A percentile compares a stretch with the other conserved stretches of the same genome.
phyloP scores from a whole-genome alignment of 2,797 vertebrate species.

The Scolopax rusticola region DNA sequence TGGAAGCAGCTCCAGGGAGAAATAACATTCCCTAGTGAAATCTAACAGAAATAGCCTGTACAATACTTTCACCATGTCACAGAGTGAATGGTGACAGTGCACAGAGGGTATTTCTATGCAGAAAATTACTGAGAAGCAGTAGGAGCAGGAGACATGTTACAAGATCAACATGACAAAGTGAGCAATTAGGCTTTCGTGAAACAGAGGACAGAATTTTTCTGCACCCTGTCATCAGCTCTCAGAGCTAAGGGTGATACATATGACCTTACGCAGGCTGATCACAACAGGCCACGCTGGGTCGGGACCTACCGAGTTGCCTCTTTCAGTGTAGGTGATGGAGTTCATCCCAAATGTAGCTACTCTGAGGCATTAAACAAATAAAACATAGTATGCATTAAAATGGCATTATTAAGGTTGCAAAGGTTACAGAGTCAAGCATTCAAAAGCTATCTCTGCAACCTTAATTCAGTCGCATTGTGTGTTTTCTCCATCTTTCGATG shows the following conservation, averaged over 20 bases:
- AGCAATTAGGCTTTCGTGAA: conserved; percentile 32
- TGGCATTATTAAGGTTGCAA: conserved; percentile 4
- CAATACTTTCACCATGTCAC: background rate
- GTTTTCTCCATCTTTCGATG: background rate
- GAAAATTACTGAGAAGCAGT: background rate
- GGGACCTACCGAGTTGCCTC: background rate
- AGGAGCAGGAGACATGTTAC: background rate
- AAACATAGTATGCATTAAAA: conserved; percentile 39
- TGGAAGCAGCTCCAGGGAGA: background rate
- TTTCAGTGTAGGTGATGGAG: conserved; percentile 45
- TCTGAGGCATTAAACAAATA: conserved; percentile 46
- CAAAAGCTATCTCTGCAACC: background rate
- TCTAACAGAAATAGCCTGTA: background rate
- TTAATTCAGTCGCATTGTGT: background rate
- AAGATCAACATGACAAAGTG: conserved; percentile 48
- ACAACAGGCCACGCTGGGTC: background rate
- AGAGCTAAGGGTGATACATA: background rate
- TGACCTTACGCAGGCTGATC: conserved; percentile 11
- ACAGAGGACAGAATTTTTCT: conserved; percentile 5
- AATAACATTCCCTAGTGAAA: conserved; percentile 13
- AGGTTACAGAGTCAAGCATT: conserved; percentile 18
- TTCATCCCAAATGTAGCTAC: conserved; percentile 54
- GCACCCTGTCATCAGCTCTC: conserved; percentile 3
- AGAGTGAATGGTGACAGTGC: conserved; percentile 12
- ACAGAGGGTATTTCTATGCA: conserved; percentile 1